These are phyloP conservation scores for Xenopus borealis DNA, from an alignment of 2,113 vertebrate genomes.

Conservation along the genomic window DNA sequence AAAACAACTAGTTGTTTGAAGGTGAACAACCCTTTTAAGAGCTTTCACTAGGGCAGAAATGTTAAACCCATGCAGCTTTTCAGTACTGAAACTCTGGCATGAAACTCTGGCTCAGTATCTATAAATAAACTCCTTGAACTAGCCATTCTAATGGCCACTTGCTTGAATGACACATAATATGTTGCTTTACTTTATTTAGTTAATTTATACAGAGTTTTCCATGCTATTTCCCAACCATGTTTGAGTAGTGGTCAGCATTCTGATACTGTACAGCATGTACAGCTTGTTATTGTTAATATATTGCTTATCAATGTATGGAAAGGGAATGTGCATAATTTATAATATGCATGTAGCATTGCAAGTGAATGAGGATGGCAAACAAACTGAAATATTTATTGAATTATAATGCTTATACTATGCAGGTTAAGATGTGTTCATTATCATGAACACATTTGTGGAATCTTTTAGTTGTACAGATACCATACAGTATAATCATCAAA, in stretches of 20 bases:
- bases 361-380: not conserved
- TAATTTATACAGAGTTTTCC: not conserved
- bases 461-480: no score
- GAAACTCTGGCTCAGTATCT: no score
- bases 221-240: not conserved
- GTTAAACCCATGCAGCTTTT: no score
- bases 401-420: not conserved
- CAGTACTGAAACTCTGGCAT: no score
- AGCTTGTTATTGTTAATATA: not conserved
- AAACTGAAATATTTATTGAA: not conserved
- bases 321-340: slow-evolving; percentile 7
- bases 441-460: no score
- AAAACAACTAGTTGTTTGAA: no score
- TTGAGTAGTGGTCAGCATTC: not conserved
- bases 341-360: slow-evolving; percentile 1
- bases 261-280: no score
- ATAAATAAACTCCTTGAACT: not conserved
- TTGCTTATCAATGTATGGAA: not conserved
- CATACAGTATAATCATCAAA: no score
- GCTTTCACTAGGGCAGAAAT: no score
- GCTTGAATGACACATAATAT: no score
- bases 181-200: no score
- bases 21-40: no score
- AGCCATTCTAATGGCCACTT: not conserved
- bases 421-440: not conserved